phyloP scores from a whole-genome alignment of 2,797 vertebrate genomes.

The Sebastes paucispinis region DNA sequence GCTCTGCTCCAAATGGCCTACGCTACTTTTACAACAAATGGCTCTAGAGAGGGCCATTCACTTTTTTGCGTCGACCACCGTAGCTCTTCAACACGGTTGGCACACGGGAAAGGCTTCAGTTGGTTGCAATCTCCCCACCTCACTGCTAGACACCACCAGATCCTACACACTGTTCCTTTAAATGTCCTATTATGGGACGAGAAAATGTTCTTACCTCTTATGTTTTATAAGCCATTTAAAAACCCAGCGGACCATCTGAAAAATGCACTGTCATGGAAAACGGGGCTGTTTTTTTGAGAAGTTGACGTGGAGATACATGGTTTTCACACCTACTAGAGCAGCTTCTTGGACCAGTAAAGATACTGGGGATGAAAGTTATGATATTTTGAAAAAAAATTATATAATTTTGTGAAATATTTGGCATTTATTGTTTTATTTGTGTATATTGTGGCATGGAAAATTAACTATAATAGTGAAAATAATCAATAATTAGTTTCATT shows the following conservation, averaged over 20 bases:
- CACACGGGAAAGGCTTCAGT: too few relatives aligned
- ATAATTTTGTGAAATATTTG: background rate
- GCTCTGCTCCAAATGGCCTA: too few relatives aligned
- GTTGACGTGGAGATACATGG: background rate
- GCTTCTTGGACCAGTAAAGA: background rate
- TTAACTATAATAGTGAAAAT: background rate
- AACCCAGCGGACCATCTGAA: background rate
- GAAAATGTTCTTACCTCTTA: too few relatives aligned
- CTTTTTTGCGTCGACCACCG: too few relatives aligned
- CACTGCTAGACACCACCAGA: too few relatives aligned
- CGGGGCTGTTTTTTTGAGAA: background rate
- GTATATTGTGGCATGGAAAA: background rate
- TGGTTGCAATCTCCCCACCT: too few relatives aligned
- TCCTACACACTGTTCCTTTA: too few relatives aligned
- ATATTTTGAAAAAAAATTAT: background rate
- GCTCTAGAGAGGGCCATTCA: too few relatives aligned
- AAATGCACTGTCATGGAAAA: background rate
- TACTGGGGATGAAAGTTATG: background rate
- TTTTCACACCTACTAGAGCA: background rate
- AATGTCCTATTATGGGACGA: background rate
- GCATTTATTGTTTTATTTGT: background rate
- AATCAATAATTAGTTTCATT: background rate
- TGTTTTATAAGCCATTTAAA: background rate
- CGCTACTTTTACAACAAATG: too few relatives aligned
- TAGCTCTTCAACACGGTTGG: too few relatives aligned